phyloP scores from a whole-genome alignment of 2,888 invertebrate species.

The Acronicta aceris region DNA sequence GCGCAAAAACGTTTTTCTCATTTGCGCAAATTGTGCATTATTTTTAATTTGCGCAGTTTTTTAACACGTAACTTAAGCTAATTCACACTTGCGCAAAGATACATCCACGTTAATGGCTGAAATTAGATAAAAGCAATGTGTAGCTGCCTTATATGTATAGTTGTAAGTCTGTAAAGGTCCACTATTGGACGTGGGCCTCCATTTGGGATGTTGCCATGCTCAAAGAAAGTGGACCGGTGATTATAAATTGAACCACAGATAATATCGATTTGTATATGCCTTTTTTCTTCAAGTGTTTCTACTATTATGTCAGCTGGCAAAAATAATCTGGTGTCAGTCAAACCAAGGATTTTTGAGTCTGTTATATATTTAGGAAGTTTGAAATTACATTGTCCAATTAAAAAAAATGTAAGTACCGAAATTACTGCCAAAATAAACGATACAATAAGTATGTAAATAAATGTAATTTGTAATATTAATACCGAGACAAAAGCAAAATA shows the following conservation, averaged over 20 bases:
- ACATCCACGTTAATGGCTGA: background rate
- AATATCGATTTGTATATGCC: too few relatives aligned
- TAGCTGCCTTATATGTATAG: slow-evolving; percentile 44
- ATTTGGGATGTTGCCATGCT: background rate
- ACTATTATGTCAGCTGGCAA: too few relatives aligned
- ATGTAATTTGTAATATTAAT: background rate
- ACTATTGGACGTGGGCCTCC: background rate
- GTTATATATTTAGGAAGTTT: too few relatives aligned
- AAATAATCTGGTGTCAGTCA: too few relatives aligned
- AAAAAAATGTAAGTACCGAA: slow-evolving; percentile 5
- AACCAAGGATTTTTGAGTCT: too few relatives aligned
- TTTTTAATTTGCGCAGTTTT: too few relatives aligned
- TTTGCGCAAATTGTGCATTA: too few relatives aligned
- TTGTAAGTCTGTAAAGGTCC: background rate
- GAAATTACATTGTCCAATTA: too few relatives aligned
- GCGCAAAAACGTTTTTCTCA: too few relatives aligned
- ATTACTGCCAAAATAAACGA: slow-evolving; percentile 38
- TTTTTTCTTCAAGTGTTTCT: too few relatives aligned
- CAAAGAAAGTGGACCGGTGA: background rate
- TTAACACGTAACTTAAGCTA: background rate
- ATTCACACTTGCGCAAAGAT: background rate
- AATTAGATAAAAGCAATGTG: slow-evolving; percentile 10
- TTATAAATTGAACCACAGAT: background rate
- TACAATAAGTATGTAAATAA: slow-evolving; percentile 13
- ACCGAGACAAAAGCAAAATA: background rate